Conservation (phyloP, 2,797 vertebrate species). For the Notolepis coatsorum region DNA sequence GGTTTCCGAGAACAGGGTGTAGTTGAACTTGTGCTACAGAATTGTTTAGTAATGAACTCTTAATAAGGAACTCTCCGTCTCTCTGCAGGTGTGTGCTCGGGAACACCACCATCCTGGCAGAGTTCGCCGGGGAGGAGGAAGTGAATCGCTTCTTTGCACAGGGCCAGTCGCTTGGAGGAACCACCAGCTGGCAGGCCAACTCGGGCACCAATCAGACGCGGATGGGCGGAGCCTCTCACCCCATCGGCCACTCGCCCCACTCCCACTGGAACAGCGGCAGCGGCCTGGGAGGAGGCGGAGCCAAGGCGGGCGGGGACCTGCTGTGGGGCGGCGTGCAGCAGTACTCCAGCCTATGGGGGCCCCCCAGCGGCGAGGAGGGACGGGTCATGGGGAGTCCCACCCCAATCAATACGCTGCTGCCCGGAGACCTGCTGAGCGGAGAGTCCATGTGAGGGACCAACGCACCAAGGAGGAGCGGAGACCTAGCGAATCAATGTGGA, state of each 20-base stretch:
- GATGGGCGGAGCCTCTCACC: conserved; percentile 89
- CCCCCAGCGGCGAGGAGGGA: conserved; percentile 87
- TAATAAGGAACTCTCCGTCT: not conserved
- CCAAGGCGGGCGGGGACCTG: conserved; percentile 91
- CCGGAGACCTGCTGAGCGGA: conserved; percentile 95
- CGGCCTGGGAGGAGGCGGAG: conserved; percentile 86
- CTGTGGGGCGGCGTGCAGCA: conserved; percentile 95
- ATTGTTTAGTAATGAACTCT: too few species aligned
- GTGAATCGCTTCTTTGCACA: conserved; percentile 99
- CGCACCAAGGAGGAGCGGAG: conserved; percentile 74
- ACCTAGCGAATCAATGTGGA: conserved; percentile 79
- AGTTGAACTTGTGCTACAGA: too few species aligned
- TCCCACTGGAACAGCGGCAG: conserved; percentile 92
- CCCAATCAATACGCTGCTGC: conserved; percentile 95
- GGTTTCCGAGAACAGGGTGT: too few species aligned
- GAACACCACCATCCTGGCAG: conserved; percentile 99
- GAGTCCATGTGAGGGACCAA: conserved; percentile 90
- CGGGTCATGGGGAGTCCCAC: conserved; percentile 92
- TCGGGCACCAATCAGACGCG: conserved; percentile 92
- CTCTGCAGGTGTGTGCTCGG: conserved; percentile 97
- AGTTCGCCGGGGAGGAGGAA: conserved; percentile 98
- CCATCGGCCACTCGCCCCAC: conserved; percentile 89
- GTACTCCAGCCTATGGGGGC: conserved; percentile 96
- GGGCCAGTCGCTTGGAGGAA: conserved; percentile 93
- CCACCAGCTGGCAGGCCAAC: conserved; percentile 93